phyloP scores from a whole-genome alignment of 2,113 vertebrate species.

The Suncus etruscus region DNA sequence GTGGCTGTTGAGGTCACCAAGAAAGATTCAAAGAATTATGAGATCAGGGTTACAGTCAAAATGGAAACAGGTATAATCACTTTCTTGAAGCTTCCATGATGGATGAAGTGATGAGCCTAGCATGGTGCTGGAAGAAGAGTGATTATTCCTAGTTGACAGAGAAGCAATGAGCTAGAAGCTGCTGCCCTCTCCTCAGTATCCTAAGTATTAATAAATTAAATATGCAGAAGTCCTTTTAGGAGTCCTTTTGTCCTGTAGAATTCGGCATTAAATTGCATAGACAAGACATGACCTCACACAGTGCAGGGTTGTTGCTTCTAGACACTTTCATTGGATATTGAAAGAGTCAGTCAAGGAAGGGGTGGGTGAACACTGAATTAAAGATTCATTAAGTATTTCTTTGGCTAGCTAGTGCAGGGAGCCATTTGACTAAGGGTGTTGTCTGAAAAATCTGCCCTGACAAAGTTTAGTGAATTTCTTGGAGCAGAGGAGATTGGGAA shows the following conservation, averaged over 20 bases:
- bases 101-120: not conserved
- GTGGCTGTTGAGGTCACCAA: not conserved
- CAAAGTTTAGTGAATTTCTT: not conserved
- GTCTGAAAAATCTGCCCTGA: not conserved
- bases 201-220: constrained; percentile 2
- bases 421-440: not conserved
- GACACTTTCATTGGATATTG: not conserved
- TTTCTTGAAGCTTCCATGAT: not conserved
- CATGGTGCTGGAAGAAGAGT: constrained; percentile 2
- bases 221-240: not conserved
- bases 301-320: not conserved
- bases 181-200: not conserved
- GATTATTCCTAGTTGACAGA: not conserved
- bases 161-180: constrained; percentile 1
- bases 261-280: constrained; percentile 1
- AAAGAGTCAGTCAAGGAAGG: not conserved
- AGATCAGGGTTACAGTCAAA: not conserved
- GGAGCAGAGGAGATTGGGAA: not conserved
- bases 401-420: not conserved
- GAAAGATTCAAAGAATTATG: not conserved
- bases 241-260: not conserved
- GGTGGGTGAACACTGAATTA: not conserved
- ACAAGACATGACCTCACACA: not conserved
- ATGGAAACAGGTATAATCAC: not conserved
- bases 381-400: not conserved